Evolutionary conservation across 2,797 vertebrate species (phyloP).

Genomic region (Lepus oiostolus): DNA sequence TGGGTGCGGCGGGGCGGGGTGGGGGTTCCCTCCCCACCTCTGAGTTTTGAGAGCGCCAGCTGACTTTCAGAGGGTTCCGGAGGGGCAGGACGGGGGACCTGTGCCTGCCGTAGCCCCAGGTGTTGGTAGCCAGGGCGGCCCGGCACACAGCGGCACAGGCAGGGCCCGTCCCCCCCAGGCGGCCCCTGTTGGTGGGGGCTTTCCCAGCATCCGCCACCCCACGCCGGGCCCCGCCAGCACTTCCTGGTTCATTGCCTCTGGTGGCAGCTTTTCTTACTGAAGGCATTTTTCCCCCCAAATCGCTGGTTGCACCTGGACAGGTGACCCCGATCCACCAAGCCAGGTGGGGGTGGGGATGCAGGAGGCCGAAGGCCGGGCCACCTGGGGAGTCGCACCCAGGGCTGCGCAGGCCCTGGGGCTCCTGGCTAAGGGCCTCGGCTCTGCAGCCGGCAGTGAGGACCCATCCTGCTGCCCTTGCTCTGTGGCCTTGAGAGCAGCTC

Average conservation of each 20-base stretch:
- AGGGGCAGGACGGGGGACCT: too few species aligned
- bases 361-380: neutral
- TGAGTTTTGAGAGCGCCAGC: neutral
- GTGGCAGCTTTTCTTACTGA: neutral
- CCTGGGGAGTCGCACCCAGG: neutral
- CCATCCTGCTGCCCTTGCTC: neutral
- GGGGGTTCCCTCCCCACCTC: neutral
- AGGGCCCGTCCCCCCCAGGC: accelerated
- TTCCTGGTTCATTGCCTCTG: conserved; percentile 3
- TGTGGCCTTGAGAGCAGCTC: neutral
- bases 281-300: neutral
- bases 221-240: neutral
- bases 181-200: neutral
- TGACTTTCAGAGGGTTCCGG: too few species aligned
- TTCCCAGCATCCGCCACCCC: neutral
- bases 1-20: neutral
- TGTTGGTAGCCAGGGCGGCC: neutral
- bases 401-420: neutral
- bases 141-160: neutral
- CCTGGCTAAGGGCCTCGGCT: neutral
- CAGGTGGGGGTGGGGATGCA: too few species aligned
- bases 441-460: neutral
- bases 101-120: neutral
- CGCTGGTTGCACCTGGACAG: neutral
- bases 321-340: conserved; percentile 3